Evolutionary conservation across 2,888 invertebrate species (phyloP).

Genomic region (Scaptomyza flava): DNA sequence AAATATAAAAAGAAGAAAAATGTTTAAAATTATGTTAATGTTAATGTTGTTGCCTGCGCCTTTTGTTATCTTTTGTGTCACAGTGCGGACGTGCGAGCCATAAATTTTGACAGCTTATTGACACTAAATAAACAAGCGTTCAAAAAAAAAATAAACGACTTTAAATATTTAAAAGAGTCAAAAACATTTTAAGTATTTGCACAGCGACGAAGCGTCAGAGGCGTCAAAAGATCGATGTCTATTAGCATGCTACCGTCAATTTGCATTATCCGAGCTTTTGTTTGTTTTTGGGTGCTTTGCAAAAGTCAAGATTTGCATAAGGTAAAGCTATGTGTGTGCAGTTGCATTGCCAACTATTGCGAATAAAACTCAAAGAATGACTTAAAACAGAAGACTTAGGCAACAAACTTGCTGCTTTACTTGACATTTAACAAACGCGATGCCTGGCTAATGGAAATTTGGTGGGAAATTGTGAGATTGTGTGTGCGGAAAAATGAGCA

Average conservation of each 20-base stretch:
- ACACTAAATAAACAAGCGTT: constrained; percentile 59
- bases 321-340: constrained; percentile 8
- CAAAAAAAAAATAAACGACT: constrained; percentile 3
- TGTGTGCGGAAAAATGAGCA: background rate
- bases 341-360: constrained; percentile 8
- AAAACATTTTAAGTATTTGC: constrained; percentile 45
- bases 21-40: constrained; percentile 61
- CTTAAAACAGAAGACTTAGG: constrained; percentile 66
- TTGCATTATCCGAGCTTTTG: constrained; percentile 36
- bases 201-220: constrained; percentile 10
- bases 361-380: constrained; percentile 11
- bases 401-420: constrained; percentile 53
- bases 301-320: constrained; percentile 14
- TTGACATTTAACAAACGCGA: constrained; percentile 21
- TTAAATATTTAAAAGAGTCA: constrained; percentile 18
- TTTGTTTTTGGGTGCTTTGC: constrained; percentile 5
- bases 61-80: constrained; percentile 64
- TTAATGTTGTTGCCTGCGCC: constrained; percentile 46
- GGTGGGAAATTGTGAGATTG: constrained; percentile 1
- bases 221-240: constrained; percentile 47
- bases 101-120: constrained; percentile 79
- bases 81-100: constrained; percentile 65
- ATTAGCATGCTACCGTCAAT: constrained; percentile 69
- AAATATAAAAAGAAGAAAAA: constrained; percentile 1
- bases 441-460: background rate